Conservation (phyloP, 2,113 vertebrate genomes). For the Phylloscopus whistleri region DNA sequence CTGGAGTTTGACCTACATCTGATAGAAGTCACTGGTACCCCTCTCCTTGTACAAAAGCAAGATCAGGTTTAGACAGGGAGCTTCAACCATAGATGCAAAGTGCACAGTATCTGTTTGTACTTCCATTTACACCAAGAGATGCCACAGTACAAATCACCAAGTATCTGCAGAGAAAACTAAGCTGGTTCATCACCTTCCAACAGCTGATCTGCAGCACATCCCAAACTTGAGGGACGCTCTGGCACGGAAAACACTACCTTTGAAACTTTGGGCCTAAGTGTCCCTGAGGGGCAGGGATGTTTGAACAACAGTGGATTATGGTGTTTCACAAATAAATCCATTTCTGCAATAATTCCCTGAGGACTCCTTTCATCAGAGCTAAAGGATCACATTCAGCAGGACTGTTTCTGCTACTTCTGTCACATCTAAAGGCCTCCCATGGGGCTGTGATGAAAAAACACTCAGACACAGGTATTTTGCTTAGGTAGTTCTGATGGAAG, state of each 20-base stretch:
- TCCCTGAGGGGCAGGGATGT: not conserved
- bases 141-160: not conserved
- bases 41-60: not conserved
- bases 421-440: not conserved
- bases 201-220: not conserved
- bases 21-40: not conserved
- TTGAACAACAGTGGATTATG: not conserved
- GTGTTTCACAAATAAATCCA: not conserved
- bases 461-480: not conserved
- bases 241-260: not conserved
- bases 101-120: fast-evolving
- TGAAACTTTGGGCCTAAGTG: not conserved
- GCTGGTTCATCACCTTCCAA: not conserved
- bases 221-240: not conserved
- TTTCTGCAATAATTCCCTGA: not conserved
- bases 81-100: not conserved
- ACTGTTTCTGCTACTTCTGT: not conserved
- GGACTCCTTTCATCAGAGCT: not conserved
- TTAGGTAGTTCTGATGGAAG: not conserved
- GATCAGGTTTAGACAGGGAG: not conserved
- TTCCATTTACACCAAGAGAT: not conserved
- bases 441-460: not conserved
- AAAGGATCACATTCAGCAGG: not conserved
- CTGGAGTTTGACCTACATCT: not conserved
- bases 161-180: not conserved